A percentile compares a stretch with the other conserved stretches of the same genome.
Evolutionary conservation across 2,113 vertebrate species (phyloP).

Genomic region (Zosterops borbonicus): DNA sequence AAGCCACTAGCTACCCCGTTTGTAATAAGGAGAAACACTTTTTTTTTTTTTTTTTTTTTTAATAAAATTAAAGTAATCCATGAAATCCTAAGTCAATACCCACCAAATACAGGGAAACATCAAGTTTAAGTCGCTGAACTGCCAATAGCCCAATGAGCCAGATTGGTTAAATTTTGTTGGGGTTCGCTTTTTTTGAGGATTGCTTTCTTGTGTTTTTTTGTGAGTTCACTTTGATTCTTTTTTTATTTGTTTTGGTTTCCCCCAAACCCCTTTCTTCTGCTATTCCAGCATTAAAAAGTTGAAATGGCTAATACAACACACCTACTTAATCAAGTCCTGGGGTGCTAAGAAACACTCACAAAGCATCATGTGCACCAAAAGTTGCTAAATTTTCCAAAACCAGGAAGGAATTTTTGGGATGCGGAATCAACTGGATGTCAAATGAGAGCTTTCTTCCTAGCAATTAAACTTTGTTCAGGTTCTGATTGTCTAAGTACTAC

Average conservation of each 20-base stretch:
- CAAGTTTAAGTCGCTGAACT: background rate
- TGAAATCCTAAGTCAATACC: background rate
- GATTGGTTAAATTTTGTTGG: background rate
- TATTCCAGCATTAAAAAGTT: background rate
- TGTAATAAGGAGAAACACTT: background rate
- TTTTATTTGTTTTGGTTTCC: background rate
- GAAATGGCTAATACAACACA: background rate
- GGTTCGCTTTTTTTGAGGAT: background rate
- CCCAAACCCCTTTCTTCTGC: background rate
- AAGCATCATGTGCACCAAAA: background rate
- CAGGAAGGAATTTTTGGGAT: background rate
- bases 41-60: background rate
- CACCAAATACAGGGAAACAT: background rate
- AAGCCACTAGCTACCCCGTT: background rate
- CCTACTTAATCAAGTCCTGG: background rate
- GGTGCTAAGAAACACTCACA: background rate
- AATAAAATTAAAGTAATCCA: background rate
- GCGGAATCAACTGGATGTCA: background rate
- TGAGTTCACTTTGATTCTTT: background rate
- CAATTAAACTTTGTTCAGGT: background rate
- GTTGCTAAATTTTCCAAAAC: background rate
- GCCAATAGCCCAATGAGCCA: background rate
- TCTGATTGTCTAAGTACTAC: background rate
- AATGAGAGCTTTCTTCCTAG: background rate
- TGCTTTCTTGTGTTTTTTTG: background rate